Base-by-base conservation (phyloP, 2,113 vertebrate genomes). In the Gopherus flavomarginatus region DNA sequence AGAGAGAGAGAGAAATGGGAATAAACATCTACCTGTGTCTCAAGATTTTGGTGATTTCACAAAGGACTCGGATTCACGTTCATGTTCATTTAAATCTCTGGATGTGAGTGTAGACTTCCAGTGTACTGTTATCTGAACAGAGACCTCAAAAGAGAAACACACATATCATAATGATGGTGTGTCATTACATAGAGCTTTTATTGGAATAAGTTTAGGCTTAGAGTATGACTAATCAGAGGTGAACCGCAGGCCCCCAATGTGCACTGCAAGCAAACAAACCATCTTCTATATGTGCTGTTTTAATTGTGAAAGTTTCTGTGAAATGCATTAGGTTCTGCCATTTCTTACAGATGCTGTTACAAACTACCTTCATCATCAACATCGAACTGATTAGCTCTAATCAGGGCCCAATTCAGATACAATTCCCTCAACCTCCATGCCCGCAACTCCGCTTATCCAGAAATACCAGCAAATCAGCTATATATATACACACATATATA, bases 361-460 rank as follows among this genome's bases (percentile, higher is more conserved):
- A 44, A 86, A 94, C 91, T 57, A 89, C 85, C 87, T 93, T 96
- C 90, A 88, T 96, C 90, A 92, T 88, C 92, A 97, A 94, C 24
- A 7, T 52, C 90, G 90, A 83, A 81, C 92, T 96, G 86, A 95
- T 97, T 90, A 97, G 85, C 62, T 95, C 92, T 96, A 95, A 93
- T 93, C 92, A 95, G 86, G 83, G 85, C 83, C 91, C 93, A 93
- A 90, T 90, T 94, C 87, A 80, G 81, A 90, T 88, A 83, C 83
- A 86, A 93, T 83, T 86, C 81, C 78, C 57, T 79, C 50, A 65
- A 62, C 86, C 85, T 11, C 85, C 69, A 59, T 90, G 83, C 56
- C 90, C 49, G 47, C 27, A 52, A 38, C 11, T 85, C 56, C 38
- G 29, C 79, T 47, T 83, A 91, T 82, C 54, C 89, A 90, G 86